Percentiles rank a stretch among this genome's conserved stretches.
phyloP scores from a whole-genome alignment of 2,888 invertebrate genomes.

The Drosophila cognata region DNA sequence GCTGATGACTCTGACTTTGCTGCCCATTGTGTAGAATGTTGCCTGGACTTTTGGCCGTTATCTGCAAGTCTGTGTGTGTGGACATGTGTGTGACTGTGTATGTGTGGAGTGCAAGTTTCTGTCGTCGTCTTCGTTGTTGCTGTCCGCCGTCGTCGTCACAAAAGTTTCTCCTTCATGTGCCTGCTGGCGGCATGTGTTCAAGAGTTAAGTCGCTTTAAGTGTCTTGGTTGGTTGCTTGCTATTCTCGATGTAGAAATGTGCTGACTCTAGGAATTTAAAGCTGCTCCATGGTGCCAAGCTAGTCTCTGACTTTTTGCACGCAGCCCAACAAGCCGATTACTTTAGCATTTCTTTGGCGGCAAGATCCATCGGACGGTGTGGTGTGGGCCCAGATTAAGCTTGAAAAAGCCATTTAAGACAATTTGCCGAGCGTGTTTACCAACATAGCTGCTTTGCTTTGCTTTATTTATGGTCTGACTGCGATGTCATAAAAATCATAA shows the following conservation, averaged over 20 bases:
- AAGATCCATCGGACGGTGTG: slow-evolving; percentile 26
- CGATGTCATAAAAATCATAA: slow-evolving; percentile 74
- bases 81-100: slow-evolving; percentile 14
- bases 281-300: slow-evolving; percentile 72
- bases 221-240: slow-evolving; percentile 26
- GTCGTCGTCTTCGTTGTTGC: slow-evolving; percentile 76
- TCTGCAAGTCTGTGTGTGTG: slow-evolving; percentile 13
- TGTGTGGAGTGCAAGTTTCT: slow-evolving; percentile 66
- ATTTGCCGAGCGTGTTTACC: slow-evolving; percentile 43
- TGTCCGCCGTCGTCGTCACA: slow-evolving; percentile 58
- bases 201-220: slow-evolving; percentile 77
- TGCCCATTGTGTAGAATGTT: slow-evolving; percentile 68
- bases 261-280: slow-evolving; percentile 76
- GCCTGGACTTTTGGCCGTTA: slow-evolving; percentile 54
- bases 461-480: slow-evolving; percentile 69
- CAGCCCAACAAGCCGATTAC: slow-evolving; percentile 68
- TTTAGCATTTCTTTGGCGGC: slow-evolving; percentile 73
- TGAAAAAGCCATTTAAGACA: slow-evolving; percentile 56
- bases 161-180: slow-evolving; percentile 76
- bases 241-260: slow-evolving; percentile 44
- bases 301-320: slow-evolving; percentile 71
- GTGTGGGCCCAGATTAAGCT: slow-evolving; percentile 16
- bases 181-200: slow-evolving; percentile 80
- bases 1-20: slow-evolving; percentile 48
- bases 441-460: slow-evolving; percentile 44